phyloP scores from a whole-genome alignment of 2,797 vertebrate genomes.

The Rhodeus uyekii region DNA sequence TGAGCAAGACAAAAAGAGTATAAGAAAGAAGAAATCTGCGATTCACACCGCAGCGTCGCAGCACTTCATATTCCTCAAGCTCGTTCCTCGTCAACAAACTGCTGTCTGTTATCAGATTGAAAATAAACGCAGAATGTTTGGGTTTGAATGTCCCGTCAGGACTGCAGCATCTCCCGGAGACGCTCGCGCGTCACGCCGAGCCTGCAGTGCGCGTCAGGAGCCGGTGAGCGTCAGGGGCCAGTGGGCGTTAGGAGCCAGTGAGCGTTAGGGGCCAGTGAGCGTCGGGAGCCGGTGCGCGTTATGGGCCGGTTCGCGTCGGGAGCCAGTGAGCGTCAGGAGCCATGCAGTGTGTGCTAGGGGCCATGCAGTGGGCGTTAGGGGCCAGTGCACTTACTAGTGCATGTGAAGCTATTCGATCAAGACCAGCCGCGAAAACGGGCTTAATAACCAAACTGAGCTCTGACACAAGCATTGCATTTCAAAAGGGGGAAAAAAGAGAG shows the following conservation, averaged over 20 bases:
- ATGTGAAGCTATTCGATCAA: constrained; percentile 5
- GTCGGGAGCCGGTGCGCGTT: no score
- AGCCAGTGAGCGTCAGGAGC: no score
- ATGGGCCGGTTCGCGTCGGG: no score
- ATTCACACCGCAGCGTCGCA: constrained; percentile 14
- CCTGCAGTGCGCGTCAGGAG: constrained; percentile 27
- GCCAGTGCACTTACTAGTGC: background rate
- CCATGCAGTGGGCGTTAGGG: no score
- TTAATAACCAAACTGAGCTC: background rate
- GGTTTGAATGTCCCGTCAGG: constrained; percentile 13
- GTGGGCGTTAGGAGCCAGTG: no score
- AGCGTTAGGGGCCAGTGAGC: no score
- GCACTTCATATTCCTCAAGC: background rate
- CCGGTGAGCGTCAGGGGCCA: no score
- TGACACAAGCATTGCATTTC: no score
- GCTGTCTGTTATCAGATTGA: constrained; percentile 5
- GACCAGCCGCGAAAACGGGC: background rate
- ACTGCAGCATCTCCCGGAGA: constrained; percentile 8
- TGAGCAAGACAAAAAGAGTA: background rate
- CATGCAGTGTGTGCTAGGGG: no score
- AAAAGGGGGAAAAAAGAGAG: background rate
- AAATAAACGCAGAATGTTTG: constrained; percentile 33
- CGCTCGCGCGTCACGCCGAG: background rate
- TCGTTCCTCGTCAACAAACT: background rate
- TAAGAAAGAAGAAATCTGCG: no score